Base-by-base conservation (phyloP, 1,140 invertebrate species). In the Dysdera silvatica region DNA sequence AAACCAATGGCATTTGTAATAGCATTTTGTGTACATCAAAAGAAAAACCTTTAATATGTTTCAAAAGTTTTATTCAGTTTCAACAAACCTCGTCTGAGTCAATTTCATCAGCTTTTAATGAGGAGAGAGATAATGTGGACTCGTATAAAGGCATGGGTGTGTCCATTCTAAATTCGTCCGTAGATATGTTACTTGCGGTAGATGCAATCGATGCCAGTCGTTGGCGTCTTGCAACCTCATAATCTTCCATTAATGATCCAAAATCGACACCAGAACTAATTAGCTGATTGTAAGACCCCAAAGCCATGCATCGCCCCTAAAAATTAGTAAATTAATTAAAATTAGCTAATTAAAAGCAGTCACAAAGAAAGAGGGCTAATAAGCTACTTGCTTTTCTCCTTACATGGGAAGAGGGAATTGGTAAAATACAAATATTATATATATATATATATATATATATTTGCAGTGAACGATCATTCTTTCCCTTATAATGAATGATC, bases 251-350 rank as follows among this genome's bases (percentile, higher is more conserved):
- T n/a, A 63, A 16, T n/a, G 61, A 58, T 7, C 59, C 65, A 20
- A 71, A 48, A 53, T 70, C 69, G 1, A 68, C 53, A 8, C 69
- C 69, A 5, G 55, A 18, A 23, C 59, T 58, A 6, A 54, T 53
- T 29, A 71, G 35, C 20, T 70, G 32, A 4, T 65, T 20, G 32
- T 67, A 71, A n/a, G 49, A 43, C 4, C 70, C 70, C 16, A 62
- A 51, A 18, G 60, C 65, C 14, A 61, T 16, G 29, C 37, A 49
- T 16, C 37, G 10, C 16, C 68, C 70, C 58, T 63, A 20, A 29
- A 40, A 35, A 37, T 37, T 12, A 18, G 10, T 37, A 37, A 37
- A n/a, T n/a, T n/a, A n/a, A n/a, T n/a, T n/a, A n/a, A n/a, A n/a
- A n/a, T n/a, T n/a, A n/a, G n/a, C n/a, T n/a, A n/a, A n/a, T n/a